These are phyloP conservation scores for Thripadectes ignobilis DNA, from an alignment of 2,797 vertebrate species.

Conservation along the genomic window DNA sequence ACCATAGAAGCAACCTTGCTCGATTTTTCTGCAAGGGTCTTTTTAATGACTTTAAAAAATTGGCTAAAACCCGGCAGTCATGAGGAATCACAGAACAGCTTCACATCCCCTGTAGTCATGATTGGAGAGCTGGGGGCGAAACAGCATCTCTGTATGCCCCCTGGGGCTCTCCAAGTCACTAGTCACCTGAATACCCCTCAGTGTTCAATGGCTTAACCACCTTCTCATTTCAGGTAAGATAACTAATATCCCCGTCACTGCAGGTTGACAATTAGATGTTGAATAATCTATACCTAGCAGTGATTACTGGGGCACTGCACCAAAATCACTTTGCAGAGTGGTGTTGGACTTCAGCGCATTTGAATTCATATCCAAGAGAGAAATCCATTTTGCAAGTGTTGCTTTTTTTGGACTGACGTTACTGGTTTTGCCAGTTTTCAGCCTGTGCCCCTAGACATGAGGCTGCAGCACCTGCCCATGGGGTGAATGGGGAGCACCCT, in stretches of 20 bases:
- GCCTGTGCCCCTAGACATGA: rapidly evolving
- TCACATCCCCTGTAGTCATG: rapidly evolving
- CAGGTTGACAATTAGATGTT: not conserved
- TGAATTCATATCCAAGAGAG: not conserved
- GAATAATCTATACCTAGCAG: not conserved
- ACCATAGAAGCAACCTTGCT: not conserved
- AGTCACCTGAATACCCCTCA: not conserved
- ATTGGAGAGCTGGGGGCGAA: not conserved
- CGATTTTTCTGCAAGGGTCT: not conserved
- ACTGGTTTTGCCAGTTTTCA: not conserved
- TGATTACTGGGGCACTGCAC: not conserved
- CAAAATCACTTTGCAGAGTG: not conserved
- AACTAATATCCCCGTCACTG: not conserved
- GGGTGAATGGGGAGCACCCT: not conserved
- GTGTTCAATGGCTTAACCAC: not conserved
- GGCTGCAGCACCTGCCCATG: not conserved
- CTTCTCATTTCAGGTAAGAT: not conserved
- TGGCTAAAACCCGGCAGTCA: not conserved
- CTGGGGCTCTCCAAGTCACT: not conserved
- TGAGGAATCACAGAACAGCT: not conserved
- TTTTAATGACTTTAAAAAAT: not conserved
- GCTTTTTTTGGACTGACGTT: not conserved
- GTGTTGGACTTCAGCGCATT: not conserved
- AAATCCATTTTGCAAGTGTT: not conserved
- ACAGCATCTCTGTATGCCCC: not conserved